phyloP scores from a whole-genome alignment of 2,888 invertebrate species.

The Caenorhabditis angaria region DNA sequence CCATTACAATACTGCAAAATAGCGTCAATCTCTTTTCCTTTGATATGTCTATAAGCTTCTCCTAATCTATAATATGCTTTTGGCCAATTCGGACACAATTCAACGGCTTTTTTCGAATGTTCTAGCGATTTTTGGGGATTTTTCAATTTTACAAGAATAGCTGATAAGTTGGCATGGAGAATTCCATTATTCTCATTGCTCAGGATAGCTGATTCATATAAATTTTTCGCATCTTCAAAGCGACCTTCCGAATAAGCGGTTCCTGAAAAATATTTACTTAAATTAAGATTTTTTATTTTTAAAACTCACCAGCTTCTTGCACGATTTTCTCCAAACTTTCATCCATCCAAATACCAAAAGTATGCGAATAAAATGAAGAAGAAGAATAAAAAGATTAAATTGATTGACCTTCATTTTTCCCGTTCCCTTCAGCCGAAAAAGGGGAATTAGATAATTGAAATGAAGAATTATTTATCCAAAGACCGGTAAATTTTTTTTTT shows the following conservation, averaged over 20 bases:
- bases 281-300: background rate
- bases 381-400: background rate
- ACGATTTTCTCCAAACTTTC: conserved; percentile 26
- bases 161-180: conserved; percentile 48
- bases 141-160: conserved; percentile 41
- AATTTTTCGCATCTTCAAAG: conserved; percentile 30
- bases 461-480: background rate
- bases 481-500: conserved; percentile 11
- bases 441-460: background rate
- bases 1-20: conserved; percentile 17
- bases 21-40: background rate
- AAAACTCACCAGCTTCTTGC: conserved; percentile 30
- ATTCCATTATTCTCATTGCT: conserved; percentile 45
- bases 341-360: conserved; percentile 30
- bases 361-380: background rate
- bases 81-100: conserved; percentile 47
- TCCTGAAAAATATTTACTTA: conserved; percentile 12
- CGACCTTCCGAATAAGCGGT: conserved; percentile 50
- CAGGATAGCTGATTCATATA: conserved; percentile 37
- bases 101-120: conserved; percentile 41
- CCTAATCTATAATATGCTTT: conserved; percentile 41
- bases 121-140: conserved; percentile 20
- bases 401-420: background rate
- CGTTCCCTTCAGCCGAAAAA: background rate
- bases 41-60: conserved; percentile 12